Evolutionary conservation across 2,888 invertebrate species (phyloP), one percentile per base, ranked within the genome.

Genomic region (Diachrysia chrysitis): DNA sequence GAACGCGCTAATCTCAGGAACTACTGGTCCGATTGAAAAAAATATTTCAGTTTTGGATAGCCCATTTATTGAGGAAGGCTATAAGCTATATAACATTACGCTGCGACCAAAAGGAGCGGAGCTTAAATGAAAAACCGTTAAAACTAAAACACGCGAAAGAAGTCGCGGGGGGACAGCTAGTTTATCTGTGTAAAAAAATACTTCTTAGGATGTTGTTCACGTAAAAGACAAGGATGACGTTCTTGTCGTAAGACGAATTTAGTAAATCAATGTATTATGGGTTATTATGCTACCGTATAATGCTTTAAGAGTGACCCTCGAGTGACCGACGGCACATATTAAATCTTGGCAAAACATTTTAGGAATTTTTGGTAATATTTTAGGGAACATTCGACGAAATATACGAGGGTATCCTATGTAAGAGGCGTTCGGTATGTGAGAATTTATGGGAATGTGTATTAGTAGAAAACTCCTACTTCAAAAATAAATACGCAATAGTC

Each of bases 281-380:
- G 59, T 78, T 72, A 86, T 86, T 84, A 84, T 85, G 85, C 83
- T 75, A 78, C 55, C 73, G 66, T 72, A 83, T 83, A 86, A 85
- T 85, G 75, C 77, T 71, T 72, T 73, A 66, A 65, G 65, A 66
- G 78, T 83, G 69, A 74, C 68, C 81, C 56, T 66, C 48, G 65
- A 66, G 78, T 83, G 69, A 74, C 68, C 81, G 54, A 64, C 48
- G 61, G 69, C 69, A 79, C 79, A 87, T 89, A 88, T 89, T 86
- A 85, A 88, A 89, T 86, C 84, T 84, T 75, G 84, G 71, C 77
- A 69, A 82, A 82, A 83, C 76, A 85, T 89, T 88, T 87, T 70
- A 84, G 85, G 88, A 87, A 87, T 89, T 87, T 89, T 88, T 85
- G 85, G 79, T 88, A 86, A 89, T 87, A 90, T 89, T 87, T 83